Evolutionary conservation across 2,797 vertebrate species (phyloP), one percentile per base, ranked within the genome.

Genomic region (Hipposideros larvatus): DNA sequence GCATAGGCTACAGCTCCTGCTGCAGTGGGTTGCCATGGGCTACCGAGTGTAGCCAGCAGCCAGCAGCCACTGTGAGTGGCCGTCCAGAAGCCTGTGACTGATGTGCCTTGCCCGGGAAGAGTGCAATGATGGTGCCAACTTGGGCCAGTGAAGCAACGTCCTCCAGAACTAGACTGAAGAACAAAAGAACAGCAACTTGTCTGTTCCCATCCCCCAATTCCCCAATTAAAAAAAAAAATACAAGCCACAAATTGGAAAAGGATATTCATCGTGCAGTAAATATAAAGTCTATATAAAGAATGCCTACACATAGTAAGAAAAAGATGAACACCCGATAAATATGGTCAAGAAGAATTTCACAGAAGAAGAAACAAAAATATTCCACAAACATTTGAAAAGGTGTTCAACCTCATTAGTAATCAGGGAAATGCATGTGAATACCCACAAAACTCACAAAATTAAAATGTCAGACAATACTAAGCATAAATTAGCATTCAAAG

Each of bases 371-470:
- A 51, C 43, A 53, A 86, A 31, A 51, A 31, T 68, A 61, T 43
- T 65, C 70, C 88, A 79, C 75, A 46, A 82, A 46, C 37, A 75
- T 88, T 74, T 75, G 85, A 57, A 88, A 82, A 93, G 19, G 46
- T 74, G 92, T 66, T 63, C 51, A 53, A 48, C 46, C 51, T 15
- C 13, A 53, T 53, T 53, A 53, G 51, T 53, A 53, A 53, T 53
- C 4, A 75, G 46, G 18, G 66, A 80, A 57, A 70, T 46, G 31
- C 51, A 80, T 37, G 48, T 22, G 66, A 75, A 63, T 55, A 46
- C 18, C 46, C 41, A 66, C 48, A 89, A 83, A 59, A 75, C 37
- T 83, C 86, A 75, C 41, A 59, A 65, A 87, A 31, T 57, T 31
- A 66, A 74, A 37, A 7, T 37, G 37, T 9, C 37, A 83, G 59